Evolutionary conservation across 2,113 vertebrate species (phyloP).

Genomic region (Hypomesus transpacificus): DNA sequence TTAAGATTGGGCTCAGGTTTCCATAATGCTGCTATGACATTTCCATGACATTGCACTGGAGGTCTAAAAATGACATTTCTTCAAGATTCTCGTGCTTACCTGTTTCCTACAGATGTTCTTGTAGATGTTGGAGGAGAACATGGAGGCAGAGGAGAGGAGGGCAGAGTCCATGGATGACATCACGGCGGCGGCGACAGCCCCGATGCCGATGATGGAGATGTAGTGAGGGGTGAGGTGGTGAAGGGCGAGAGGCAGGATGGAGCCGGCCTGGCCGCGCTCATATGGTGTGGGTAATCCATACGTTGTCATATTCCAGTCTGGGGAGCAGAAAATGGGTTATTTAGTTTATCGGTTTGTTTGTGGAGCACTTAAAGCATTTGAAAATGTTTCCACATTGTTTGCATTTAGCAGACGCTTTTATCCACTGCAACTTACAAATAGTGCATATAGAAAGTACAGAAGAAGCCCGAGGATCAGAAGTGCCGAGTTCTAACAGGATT

Average conservation of each 20-base stretch:
- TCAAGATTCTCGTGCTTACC: slow-evolving; percentile 5
- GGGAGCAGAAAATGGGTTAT: not conserved
- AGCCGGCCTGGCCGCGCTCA: slow-evolving; percentile 52
- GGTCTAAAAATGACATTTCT: not conserved
- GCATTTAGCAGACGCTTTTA: no score
- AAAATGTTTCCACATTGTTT: no score
- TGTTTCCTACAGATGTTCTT: slow-evolving; percentile 64
- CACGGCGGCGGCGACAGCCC: slow-evolving; percentile 68
- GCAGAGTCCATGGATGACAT: slow-evolving; percentile 72
- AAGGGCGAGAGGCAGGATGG: slow-evolving; percentile 55
- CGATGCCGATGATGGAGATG: slow-evolving; percentile 56
- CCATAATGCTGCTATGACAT: not conserved
- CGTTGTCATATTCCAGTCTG: slow-evolving; percentile 64
- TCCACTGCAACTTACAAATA: no score
- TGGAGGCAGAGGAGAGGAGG: slow-evolving; percentile 65
- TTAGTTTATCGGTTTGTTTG: no score
- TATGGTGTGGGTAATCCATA: slow-evolving; percentile 51
- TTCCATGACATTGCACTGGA: not conserved
- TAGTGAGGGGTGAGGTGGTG: slow-evolving; percentile 56
- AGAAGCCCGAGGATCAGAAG: no score
- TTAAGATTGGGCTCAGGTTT: not conserved
- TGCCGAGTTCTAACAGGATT: no score
- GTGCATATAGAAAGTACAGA: no score
- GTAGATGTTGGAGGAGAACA: slow-evolving; percentile 64
- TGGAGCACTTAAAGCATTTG: no score